A percentile compares a stretch with the other conserved stretches of the same genome.
Evolutionary conservation across 2,888 invertebrate species (phyloP).

Genomic region (Latheticus oryzae): DNA sequence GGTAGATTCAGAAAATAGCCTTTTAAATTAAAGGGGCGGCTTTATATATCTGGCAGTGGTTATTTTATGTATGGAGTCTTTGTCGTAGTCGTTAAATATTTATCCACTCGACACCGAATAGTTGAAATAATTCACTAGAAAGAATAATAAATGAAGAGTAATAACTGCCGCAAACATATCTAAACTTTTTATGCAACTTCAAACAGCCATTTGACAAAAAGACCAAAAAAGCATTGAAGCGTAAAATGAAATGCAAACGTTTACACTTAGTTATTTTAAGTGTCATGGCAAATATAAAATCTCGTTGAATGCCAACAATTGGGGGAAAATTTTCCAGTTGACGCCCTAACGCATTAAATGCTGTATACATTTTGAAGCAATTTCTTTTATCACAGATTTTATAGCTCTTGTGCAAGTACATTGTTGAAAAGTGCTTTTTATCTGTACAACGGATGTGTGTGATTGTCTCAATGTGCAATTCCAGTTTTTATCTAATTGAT

Average conservation of each 20-base stretch:
- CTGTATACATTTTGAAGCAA: slow-evolving; percentile 45
- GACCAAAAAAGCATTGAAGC: slow-evolving; percentile 35
- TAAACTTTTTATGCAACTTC: slow-evolving; percentile 19
- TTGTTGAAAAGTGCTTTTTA: slow-evolving; percentile 43
- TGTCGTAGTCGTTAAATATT: slow-evolving; percentile 17
- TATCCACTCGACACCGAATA: slow-evolving; percentile 17
- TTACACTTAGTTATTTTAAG: slow-evolving; percentile 44
- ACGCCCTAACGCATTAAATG: slow-evolving; percentile 40
- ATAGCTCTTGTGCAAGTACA: slow-evolving; percentile 41
- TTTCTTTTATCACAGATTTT: slow-evolving; percentile 44
- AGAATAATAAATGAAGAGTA: slow-evolving; percentile 17
- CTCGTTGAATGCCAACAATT: slow-evolving; percentile 42
- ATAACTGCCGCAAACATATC: slow-evolving; percentile 20
- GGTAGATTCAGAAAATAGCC: slow-evolving; percentile 41
- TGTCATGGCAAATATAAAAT: slow-evolving; percentile 43
- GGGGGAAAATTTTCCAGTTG: slow-evolving; percentile 43
- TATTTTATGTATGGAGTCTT: background rate
- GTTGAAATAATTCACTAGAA: slow-evolving; percentile 9
- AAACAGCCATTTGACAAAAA: slow-evolving; percentile 32
- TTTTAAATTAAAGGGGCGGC: slow-evolving; percentile 41
- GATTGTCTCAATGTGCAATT: slow-evolving; percentile 16
- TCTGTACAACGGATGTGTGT: slow-evolving; percentile 37
- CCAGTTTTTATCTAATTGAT: slow-evolving; percentile 18
- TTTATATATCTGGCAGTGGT: slow-evolving; percentile 1
- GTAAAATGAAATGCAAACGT: slow-evolving; percentile 40